A percentile compares a stretch with the other conserved stretches of the same genome.
Conservation (phyloP, 2,113 vertebrate genomes). For the Actenoides hombroni region DNA sequence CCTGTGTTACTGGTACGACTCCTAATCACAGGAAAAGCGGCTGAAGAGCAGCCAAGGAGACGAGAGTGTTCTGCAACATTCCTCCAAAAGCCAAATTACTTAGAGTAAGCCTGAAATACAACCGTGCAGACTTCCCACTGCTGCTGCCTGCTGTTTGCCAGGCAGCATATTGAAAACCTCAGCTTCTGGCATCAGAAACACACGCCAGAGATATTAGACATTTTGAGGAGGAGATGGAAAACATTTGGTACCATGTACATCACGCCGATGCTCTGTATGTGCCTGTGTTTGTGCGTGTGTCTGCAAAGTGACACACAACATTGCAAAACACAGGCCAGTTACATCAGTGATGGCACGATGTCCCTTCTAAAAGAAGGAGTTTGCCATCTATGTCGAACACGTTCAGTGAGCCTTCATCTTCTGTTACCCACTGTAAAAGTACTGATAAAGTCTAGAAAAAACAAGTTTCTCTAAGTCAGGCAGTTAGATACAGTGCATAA, state of each 20-base stretch:
- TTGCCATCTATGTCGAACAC: neutral
- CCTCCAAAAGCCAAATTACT: neutral
- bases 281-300: too few species aligned
- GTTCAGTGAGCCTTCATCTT: neutral
- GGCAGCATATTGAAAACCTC: neutral
- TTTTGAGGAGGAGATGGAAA: neutral
- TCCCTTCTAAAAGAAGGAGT: neutral
- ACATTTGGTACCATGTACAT: neutral
- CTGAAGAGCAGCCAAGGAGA: neutral
- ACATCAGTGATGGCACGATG: fast-evolving
- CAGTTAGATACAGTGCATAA: neutral
- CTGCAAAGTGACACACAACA: fast-evolving
- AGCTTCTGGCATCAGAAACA: neutral
- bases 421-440: neutral
- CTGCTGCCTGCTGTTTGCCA: neutral
- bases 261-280: fast-evolving
- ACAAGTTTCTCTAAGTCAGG: conserved; percentile 10
- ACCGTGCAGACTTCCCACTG: neutral
- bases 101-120: neutral
- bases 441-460: neutral
- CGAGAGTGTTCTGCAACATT: neutral
- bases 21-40: neutral
- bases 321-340: neutral
- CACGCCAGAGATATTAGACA: neutral
- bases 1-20: neutral